Conservation (phyloP, 2,797 vertebrate species). For the Dendrocincla fuliginosa region DNA sequence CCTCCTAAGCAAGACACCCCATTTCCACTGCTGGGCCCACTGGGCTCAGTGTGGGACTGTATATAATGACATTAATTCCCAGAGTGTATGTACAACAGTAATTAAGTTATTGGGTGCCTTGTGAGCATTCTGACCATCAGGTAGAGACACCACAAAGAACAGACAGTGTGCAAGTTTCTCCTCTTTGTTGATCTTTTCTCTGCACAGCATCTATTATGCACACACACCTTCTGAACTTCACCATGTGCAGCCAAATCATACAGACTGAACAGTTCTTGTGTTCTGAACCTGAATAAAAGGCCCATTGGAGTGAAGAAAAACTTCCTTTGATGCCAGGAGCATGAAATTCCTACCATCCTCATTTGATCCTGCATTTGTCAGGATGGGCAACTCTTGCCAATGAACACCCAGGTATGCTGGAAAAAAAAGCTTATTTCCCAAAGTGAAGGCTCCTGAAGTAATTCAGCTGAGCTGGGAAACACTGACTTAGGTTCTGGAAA, state of each 20-base stretch:
- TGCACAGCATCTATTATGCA: not conserved
- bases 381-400: not conserved
- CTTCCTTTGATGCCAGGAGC: not conserved
- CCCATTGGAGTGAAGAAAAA: not conserved
- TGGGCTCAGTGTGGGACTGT: not conserved
- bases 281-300: not conserved
- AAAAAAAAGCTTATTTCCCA: not conserved
- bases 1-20: not conserved
- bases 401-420: not conserved
- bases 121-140: not conserved
- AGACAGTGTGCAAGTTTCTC: not conserved
- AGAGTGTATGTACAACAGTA: not conserved
- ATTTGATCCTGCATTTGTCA: not conserved
- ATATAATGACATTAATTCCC: not conserved
- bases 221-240: not conserved
- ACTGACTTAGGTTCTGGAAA: constrained; percentile 26
- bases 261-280: not conserved
- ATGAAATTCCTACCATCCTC: not conserved
- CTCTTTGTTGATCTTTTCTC: not conserved
- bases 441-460: not conserved
- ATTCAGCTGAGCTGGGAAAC: constrained; percentile 10
- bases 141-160: not conserved
- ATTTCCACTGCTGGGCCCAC: not conserved
- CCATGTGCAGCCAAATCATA: not conserved
- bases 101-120: constrained; percentile 1